Percentiles rank a stretch among this genome's conserved stretches.
Conservation (phyloP, 2,888 invertebrate species). For the Choristoneura rosaceana region DNA sequence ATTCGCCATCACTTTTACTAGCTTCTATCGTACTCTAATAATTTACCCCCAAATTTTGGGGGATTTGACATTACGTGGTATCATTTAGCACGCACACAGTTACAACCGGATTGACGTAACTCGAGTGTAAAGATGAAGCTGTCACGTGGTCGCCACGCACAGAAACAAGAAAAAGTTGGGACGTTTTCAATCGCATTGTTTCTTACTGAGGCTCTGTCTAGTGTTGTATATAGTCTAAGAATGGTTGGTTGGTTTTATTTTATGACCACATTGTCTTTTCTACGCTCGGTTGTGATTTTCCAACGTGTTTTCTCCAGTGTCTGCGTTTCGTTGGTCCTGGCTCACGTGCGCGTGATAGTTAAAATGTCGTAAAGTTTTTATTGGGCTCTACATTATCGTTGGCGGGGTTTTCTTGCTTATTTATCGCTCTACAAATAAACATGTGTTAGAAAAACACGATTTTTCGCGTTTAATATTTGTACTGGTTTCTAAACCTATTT, state of each 20-base stretch:
- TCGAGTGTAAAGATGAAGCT: too few species aligned
- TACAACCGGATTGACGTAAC: too few species aligned
- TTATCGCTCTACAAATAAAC: constrained; percentile 32
- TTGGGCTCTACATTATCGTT: constrained; percentile 20
- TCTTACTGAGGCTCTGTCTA: too few species aligned
- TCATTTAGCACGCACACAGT: too few species aligned
- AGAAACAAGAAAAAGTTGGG: too few species aligned
- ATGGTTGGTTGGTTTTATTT: neutral
- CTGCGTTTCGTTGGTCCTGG: constrained; percentile 10
- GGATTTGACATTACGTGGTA: too few species aligned
- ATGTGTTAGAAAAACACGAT: constrained; percentile 22
- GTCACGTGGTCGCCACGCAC: too few species aligned
- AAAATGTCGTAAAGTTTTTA: constrained; percentile 35
- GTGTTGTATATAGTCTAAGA: too few species aligned
- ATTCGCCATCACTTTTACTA: too few species aligned
- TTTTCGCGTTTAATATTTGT: constrained; percentile 10
- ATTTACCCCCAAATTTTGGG: too few species aligned
- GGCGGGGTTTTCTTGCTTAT: constrained; percentile 30
- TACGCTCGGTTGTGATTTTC: neutral
- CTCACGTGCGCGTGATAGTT: constrained; percentile 13
- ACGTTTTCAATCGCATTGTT: too few species aligned
- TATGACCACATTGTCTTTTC: neutral
- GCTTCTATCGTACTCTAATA: too few species aligned
- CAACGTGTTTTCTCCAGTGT: constrained; percentile 10
- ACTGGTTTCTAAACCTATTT: constrained; percentile 18